These are phyloP conservation scores for Xerus rutilus DNA, from an alignment of 2,797 vertebrate genomes.

Conservation along the genomic window DNA sequence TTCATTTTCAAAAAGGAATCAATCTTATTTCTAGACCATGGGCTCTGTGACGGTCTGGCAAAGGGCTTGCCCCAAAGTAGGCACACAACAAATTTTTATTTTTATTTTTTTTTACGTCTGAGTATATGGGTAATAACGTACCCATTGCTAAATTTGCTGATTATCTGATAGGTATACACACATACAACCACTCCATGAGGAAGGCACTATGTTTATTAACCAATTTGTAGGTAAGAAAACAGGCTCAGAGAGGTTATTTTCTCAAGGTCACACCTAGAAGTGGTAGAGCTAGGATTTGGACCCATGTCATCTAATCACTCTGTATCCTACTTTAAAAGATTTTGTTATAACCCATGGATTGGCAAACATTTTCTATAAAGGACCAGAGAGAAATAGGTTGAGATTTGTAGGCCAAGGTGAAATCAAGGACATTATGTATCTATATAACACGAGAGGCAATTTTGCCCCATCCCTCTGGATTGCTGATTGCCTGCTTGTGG, in stretches of 20 bases:
- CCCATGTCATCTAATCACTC: not conserved
- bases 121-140: not conserved
- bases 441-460: not conserved
- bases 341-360: no score
- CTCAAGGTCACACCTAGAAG: not conserved
- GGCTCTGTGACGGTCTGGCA: not conserved
- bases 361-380: not conserved
- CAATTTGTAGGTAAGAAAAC: not conserved
- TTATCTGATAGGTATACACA: not conserved
- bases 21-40: not conserved
- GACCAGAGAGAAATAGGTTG: not conserved
- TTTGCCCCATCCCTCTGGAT: not conserved
- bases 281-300: not conserved
- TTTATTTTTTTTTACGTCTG: not conserved
- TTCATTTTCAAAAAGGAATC: not conserved
- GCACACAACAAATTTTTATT: not conserved
- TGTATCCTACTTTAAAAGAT: not conserved
- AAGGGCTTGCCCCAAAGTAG: not conserved
- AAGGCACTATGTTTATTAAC: not conserved
- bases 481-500: not conserved
- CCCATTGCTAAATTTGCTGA: not conserved
- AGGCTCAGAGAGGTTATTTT: not conserved
- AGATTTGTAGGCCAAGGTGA: not conserved
- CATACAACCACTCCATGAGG: not conserved
- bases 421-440: not conserved